These are phyloP conservation scores for Pongo abelii DNA, from an alignment of 2,113 vertebrate species.

Conservation along the genomic window DNA sequence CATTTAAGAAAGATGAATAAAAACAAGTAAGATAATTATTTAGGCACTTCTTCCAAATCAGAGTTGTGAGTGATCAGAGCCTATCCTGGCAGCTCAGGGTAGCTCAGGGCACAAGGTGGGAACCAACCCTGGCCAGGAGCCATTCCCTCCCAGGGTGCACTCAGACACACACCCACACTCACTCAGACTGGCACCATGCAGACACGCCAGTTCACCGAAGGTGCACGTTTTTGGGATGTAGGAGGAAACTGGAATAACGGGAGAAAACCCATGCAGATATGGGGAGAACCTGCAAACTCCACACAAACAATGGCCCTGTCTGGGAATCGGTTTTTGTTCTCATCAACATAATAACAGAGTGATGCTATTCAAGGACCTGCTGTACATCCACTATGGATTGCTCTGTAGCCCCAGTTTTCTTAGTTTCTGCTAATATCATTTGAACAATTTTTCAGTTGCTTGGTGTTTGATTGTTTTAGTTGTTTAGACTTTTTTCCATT, in stretches of 20 bases:
- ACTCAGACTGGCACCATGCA: background rate
- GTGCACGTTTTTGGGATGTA: background rate
- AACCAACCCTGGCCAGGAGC: background rate
- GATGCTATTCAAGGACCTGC: background rate
- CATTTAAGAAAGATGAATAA: background rate
- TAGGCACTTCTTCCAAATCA: background rate
- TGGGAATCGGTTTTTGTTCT: background rate
- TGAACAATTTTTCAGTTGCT: slow-evolving; percentile 21
- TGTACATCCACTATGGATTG: background rate
- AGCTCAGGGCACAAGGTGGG: background rate
- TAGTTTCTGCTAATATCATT: background rate
- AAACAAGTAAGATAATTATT: background rate
- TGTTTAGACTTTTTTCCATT: slow-evolving; percentile 15
- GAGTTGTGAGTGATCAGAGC: background rate
- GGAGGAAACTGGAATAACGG: background rate
- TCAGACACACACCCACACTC: background rate
- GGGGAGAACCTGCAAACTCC: background rate
- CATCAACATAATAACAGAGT: background rate
- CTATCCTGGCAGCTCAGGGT: background rate
- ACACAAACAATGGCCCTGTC: background rate
- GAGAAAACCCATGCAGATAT: background rate
- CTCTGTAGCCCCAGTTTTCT: background rate
- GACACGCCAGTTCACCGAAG: background rate
- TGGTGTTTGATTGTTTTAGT: slow-evolving; percentile 36
- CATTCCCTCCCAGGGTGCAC: background rate